Base-by-base conservation (phyloP, 2,888 invertebrate genomes). In the Eucera pruinosa region DNA sequence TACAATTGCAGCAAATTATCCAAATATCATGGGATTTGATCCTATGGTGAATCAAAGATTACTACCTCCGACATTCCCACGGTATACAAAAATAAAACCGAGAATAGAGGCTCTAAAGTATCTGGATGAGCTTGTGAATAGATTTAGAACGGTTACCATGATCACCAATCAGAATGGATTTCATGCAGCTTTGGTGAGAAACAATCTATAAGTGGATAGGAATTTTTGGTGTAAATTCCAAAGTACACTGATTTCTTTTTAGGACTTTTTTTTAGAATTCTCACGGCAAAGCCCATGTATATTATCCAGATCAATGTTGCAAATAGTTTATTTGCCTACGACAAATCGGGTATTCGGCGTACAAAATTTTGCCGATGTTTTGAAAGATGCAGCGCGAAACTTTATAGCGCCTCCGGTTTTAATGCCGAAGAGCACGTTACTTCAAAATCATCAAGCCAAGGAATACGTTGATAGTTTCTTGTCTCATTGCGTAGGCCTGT, bases 51-150 rank as follows among this genome's bases (percentile, higher is more conserved):
- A 99, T 93, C 98, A 98, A 93, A 95, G 98, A 50, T 94, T 98
- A 60, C 94, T 99, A 67, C 99, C 99, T n/a, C 98, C 99, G 0
- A 98, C 99, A 20, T 99, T 99, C 94, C 99, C 99, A 0, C 95
- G 99, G 23, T 98, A 98, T 92, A 98, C 98, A 0, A 96, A 97
- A 93, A 98, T 99, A 88, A 97, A 97, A 86, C 95, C 96, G 54
- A 93, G 96, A 82, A 93, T 94, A 61, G 97, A 97, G 89, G 97
- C 98, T 41, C 92, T 98, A 77, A 94, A 94, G 81, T 97, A 97
- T 91, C 95, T 97, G 89, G 96, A 97, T 87, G 96, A 96, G 89
- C 94, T 98, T 86, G 94, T 98, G n/a, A 94, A 95, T 47, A 94
- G 97, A 76, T 94, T 98, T 61, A 95, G 96, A 89, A 95, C 95